Percentiles rank a stretch among this genome's conserved stretches.
phyloP scores from a whole-genome alignment of 2,113 vertebrate species.

The Upupa epops region DNA sequence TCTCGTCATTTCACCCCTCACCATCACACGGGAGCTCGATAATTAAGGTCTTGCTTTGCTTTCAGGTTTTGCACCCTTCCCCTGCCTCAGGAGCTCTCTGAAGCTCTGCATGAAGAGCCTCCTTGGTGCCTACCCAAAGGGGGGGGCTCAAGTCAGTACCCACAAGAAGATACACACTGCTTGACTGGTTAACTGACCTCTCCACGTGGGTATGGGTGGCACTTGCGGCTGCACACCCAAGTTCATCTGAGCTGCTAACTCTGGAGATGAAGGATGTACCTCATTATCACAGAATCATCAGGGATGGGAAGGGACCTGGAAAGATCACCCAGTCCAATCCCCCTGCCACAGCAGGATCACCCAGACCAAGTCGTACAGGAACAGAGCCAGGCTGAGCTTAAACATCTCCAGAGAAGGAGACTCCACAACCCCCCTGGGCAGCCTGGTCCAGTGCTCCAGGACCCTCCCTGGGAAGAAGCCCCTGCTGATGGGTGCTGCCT shows the following conservation, averaged over 20 bases:
- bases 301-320: too few relatives aligned
- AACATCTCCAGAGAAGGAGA: too few relatives aligned
- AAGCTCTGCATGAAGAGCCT: background rate
- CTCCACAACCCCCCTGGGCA: too few relatives aligned
- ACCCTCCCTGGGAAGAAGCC: too few relatives aligned
- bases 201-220: background rate
- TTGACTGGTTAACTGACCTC: background rate
- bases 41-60: background rate
- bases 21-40: background rate
- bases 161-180: background rate
- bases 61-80: background rate
- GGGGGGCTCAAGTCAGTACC: background rate
- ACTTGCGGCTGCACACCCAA: background rate
- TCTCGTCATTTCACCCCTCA: slow-evolving; percentile 14
- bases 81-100: background rate
- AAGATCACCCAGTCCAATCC: too few relatives aligned
- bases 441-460: too few relatives aligned
- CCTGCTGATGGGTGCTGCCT: too few relatives aligned
- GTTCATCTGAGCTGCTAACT: background rate
- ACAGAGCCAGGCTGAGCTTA: too few relatives aligned
- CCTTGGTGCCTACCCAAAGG: background rate
- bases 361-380: too few relatives aligned
- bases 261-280: background rate
- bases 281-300: too few relatives aligned
- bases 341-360: too few relatives aligned